These are phyloP conservation scores for Ptychodera flava DNA, from an alignment of 35 echinoderm and acorn worm species.

Conservation along the genomic window DNA sequence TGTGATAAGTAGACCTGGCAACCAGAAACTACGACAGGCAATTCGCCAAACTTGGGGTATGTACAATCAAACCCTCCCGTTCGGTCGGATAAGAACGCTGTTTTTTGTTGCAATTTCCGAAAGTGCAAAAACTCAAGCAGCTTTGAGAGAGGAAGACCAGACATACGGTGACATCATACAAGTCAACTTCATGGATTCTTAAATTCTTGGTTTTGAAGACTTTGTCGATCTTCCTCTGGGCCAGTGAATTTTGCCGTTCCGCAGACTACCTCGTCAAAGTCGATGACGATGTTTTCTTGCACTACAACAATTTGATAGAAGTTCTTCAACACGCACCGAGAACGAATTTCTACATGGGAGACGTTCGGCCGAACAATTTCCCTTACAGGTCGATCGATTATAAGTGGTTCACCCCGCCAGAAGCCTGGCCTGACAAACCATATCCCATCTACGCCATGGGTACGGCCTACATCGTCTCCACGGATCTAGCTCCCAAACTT, in stretches of 20 bases:
- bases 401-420: neutral
- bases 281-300: neutral
- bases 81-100: neutral
- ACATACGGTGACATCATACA: neutral
- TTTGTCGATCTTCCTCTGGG: neutral
- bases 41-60: neutral
- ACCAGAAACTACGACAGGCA: neutral
- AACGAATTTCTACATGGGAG: neutral
- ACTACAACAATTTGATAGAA: neutral
- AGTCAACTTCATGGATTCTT: neutral
- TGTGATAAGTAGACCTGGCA: neutral
- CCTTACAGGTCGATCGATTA: neutral
- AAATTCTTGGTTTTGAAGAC: neutral
- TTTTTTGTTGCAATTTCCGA: neutral
- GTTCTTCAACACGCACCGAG: neutral
- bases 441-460: neutral
- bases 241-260: neutral
- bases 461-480: neutral
- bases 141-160: neutral
- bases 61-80: neutral
- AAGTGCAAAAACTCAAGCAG: neutral
- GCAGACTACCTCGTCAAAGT: neutral
- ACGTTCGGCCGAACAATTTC: neutral
- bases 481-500: neutral
- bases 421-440: neutral